These are phyloP conservation scores for Sandelia bainsii DNA, from an alignment of 2,797 vertebrate genomes.

Conservation along the genomic window DNA sequence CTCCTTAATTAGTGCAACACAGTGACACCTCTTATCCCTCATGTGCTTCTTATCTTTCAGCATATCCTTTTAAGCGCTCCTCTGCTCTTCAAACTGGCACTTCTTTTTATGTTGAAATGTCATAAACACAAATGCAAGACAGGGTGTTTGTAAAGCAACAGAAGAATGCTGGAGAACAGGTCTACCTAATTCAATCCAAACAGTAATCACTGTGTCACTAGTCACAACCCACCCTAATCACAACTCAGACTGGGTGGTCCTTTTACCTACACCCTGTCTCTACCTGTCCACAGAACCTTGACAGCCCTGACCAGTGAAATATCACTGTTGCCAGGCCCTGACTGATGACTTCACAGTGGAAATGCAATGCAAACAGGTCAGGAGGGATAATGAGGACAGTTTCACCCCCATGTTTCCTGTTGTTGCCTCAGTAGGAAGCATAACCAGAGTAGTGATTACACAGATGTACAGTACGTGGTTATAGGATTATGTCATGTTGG, in stretches of 20 bases:
- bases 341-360: slow-evolving; percentile 54
- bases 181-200: slow-evolving; percentile 19
- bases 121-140: slow-evolving; percentile 26
- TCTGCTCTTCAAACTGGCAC: slow-evolving; percentile 17
- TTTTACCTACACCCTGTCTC: not conserved
- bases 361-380: too few relatives aligned
- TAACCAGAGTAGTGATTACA: slow-evolving; percentile 36
- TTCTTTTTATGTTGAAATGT: slow-evolving; percentile 38
- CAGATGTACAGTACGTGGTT: not conserved
- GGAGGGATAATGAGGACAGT: slow-evolving; percentile 15
- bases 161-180: not conserved
- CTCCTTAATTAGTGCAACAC: slow-evolving; percentile 58
- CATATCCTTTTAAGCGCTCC: slow-evolving; percentile 24
- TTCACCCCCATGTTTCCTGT: slow-evolving; percentile 52
- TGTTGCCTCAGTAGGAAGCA: slow-evolving; percentile 48
- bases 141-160: not conserved
- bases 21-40: slow-evolving; percentile 13
- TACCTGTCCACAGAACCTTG: slow-evolving; percentile 20
- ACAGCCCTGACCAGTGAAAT: slow-evolving; percentile 34
- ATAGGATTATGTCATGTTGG: not conserved
- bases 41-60: slow-evolving; percentile 24
- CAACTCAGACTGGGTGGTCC: slow-evolving; percentile 31
- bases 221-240: slow-evolving; percentile 15
- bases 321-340: slow-evolving; percentile 45
- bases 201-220: slow-evolving; percentile 16